A percentile compares a stretch with the other conserved stretches of the same genome.
phyloP scores from a whole-genome alignment of 2,797 vertebrate species.

The Antennarius maculatus region DNA sequence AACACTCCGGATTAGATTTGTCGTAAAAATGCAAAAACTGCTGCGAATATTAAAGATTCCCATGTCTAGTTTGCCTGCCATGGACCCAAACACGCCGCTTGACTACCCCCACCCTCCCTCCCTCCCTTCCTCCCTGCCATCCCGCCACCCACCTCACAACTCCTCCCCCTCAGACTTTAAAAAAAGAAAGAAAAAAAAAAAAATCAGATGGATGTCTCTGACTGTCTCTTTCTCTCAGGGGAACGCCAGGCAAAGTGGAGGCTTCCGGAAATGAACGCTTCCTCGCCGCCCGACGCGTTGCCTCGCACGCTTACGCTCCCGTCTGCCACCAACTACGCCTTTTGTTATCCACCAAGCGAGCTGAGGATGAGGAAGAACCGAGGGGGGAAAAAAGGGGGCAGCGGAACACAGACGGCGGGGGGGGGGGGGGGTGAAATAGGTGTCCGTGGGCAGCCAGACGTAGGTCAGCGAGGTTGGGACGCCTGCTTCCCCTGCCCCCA shows the following conservation, averaged over 20 bases:
- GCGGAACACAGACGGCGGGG: slow-evolving; percentile 23
- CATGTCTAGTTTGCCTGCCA: slow-evolving; percentile 63
- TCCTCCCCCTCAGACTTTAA: slow-evolving; percentile 81
- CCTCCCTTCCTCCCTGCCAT: slow-evolving; percentile 39
- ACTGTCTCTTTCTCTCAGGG: slow-evolving; percentile 78
- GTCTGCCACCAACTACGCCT: slow-evolving; percentile 88
- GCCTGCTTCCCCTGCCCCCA: slow-evolving; percentile 21
- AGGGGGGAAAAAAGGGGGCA: slow-evolving; percentile 20
- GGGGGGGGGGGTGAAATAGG: slow-evolving; percentile 39
- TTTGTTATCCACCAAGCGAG: slow-evolving; percentile 84
- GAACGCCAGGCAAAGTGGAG: slow-evolving; percentile 88
- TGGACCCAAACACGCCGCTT: slow-evolving; percentile 57
- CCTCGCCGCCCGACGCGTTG: slow-evolving; percentile 75
- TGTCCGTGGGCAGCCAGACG: slow-evolving; percentile 68
- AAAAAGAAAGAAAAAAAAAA: slow-evolving; percentile 27
- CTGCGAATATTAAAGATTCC: slow-evolving; percentile 61
- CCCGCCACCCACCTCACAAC: slow-evolving; percentile 58
- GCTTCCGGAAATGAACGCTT: slow-evolving; percentile 91
- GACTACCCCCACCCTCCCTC: slow-evolving; percentile 36
- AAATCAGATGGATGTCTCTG: slow-evolving; percentile 82
- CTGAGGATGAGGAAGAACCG: slow-evolving; percentile 66
- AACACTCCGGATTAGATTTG: slow-evolving; percentile 30
- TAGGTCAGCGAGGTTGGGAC: slow-evolving; percentile 84
- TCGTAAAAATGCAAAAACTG: slow-evolving; percentile 32
- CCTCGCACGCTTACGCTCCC: slow-evolving; percentile 71